Conservation (phyloP, 2,113 vertebrate genomes). For the Halichoeres trimaculatus region DNA sequence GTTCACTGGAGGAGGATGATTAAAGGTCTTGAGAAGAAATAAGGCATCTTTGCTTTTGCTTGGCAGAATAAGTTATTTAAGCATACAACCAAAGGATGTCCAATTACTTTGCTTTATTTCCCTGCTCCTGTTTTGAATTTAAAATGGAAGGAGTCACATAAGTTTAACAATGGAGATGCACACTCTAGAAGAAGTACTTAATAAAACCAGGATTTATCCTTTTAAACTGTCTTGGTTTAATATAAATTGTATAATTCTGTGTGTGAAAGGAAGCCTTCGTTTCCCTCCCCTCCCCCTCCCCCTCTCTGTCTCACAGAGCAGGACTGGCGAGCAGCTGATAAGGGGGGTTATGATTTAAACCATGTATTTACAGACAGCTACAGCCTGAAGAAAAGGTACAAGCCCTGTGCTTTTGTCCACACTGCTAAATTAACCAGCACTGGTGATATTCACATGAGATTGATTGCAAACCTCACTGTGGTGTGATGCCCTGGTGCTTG, state of each 20-base stretch:
- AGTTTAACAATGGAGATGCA: background rate
- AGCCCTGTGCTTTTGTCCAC: conserved; percentile 53
- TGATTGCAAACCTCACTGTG: conserved; percentile 53
- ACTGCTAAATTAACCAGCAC: conserved; percentile 52
- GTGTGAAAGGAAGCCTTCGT: conserved; percentile 23
- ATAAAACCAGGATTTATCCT: conserved; percentile 5
- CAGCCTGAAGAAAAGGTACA: conserved; percentile 48
- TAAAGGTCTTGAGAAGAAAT: conserved; percentile 5
- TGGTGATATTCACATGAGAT: conserved; percentile 53
- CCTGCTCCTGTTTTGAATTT: conserved; percentile 15
- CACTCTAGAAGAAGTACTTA: conserved; percentile 21
- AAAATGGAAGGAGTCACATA: conserved; percentile 16
- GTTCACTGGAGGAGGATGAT: background rate
- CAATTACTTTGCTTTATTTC: conserved; percentile 12
- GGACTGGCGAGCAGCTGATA: conserved; percentile 65
- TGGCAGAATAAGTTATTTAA: background rate
- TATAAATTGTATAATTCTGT: conserved; percentile 14
- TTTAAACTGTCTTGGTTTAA: conserved; percentile 31
- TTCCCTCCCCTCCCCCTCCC: background rate
- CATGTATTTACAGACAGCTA: conserved; percentile 59
- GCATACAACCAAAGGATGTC: background rate
- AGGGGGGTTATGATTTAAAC: conserved; percentile 66
- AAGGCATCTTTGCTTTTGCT: background rate
- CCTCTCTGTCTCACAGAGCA: conserved; percentile 25
- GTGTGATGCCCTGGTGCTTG: conserved; percentile 47